phyloP scores from a whole-genome alignment of 2,797 vertebrate genomes.

The Hipposideros larvatus region DNA sequence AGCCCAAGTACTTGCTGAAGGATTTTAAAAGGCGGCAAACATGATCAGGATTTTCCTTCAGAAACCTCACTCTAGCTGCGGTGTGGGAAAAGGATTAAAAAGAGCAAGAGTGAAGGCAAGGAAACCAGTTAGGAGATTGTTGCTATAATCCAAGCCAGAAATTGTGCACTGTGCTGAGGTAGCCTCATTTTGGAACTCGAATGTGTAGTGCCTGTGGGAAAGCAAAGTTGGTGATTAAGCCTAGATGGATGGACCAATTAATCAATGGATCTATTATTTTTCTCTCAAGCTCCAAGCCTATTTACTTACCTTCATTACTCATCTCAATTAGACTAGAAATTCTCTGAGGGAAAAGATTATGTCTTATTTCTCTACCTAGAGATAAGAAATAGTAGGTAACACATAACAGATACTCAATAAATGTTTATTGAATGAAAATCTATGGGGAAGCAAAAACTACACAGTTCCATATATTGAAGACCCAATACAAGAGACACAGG shows the following conservation, averaged over 20 bases:
- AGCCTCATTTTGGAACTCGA: neutral
- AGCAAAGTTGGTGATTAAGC: neutral
- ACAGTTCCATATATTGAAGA: neutral
- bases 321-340: neutral
- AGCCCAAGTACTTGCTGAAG: neutral
- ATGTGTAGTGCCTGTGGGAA: neutral
- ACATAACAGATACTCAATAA: neutral
- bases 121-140: neutral
- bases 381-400: neutral
- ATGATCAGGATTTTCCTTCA: neutral
- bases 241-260: neutral
- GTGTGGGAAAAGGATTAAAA: neutral
- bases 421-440: neutral
- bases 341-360: neutral
- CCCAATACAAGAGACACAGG: neutral
- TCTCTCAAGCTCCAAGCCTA: neutral
- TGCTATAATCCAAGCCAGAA: neutral
- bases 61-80: neutral
- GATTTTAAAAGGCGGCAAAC: neutral
- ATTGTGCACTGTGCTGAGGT: neutral
- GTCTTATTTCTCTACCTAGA: neutral
- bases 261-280: neutral
- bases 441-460: neutral
- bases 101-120: neutral
- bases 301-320: conserved; percentile 22